Conservation (phyloP, 2,888 invertebrate genomes). For the Tipula helvola region DNA sequence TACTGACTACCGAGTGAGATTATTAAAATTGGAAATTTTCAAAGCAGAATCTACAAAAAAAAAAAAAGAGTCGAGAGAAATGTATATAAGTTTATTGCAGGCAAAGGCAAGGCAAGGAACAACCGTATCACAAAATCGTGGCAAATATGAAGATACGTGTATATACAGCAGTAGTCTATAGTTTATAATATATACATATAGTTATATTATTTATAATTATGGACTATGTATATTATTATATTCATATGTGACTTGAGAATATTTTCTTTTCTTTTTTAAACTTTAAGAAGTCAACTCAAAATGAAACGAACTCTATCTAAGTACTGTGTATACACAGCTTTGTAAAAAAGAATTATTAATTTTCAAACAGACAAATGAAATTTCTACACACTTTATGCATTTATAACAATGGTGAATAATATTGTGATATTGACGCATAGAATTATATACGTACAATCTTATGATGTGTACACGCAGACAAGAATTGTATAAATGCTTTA, state of each 20-base stretch:
- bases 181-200: not conserved
- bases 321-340: not conserved
- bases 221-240: not conserved
- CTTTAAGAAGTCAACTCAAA: not conserved
- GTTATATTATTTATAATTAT: not conserved
- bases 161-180: not conserved
- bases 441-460: not conserved
- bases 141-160: not conserved
- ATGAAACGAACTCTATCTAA: not conserved
- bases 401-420: not conserved
- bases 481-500: no score
- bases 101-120: not conserved
- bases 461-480: no score
- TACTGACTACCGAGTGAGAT: conserved; percentile 4
- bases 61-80: not conserved
- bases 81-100: not conserved
- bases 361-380: not conserved
- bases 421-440: not conserved
- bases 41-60: not conserved
- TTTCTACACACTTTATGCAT: not conserved
- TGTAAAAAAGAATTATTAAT: not conserved
- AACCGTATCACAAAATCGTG: not conserved
- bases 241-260: not conserved
- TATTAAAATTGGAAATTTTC: conserved; percentile 4
- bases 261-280: not conserved